Evolutionary conservation across 2,888 invertebrate species (phyloP).

Genomic region (Thymelicus sylvestris): DNA sequence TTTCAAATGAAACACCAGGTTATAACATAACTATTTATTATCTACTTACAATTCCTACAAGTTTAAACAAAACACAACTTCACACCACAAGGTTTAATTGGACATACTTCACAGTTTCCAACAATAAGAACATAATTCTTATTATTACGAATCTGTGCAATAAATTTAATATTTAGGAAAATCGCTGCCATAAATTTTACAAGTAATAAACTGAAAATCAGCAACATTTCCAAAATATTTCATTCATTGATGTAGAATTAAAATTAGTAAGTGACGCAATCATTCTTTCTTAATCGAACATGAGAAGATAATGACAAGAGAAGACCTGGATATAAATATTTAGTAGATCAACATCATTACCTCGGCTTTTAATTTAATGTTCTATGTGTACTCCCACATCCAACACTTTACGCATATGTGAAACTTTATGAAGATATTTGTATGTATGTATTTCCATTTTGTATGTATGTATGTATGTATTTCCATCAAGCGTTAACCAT

Average conservation of each 20-base stretch:
- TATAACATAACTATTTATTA: slow-evolving; percentile 11
- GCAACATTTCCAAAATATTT: slow-evolving; percentile 24
- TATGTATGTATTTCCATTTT: too few relatives aligned
- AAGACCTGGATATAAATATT: too few relatives aligned
- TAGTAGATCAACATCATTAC: too few relatives aligned
- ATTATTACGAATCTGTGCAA: slow-evolving; percentile 11
- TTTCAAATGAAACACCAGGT: neutral
- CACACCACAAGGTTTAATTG: slow-evolving; percentile 46
- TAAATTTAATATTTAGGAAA: slow-evolving; percentile 27
- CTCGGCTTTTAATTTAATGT: too few relatives aligned
- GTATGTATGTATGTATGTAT: too few relatives aligned
- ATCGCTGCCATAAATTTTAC: slow-evolving; percentile 1
- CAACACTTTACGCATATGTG: too few relatives aligned
- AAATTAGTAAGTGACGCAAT: slow-evolving; percentile 20
- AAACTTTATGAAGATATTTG: too few relatives aligned
- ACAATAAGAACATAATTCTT: slow-evolving; percentile 24
- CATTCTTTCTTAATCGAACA: neutral
- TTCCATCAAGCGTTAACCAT: too few relatives aligned
- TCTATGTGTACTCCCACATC: too few relatives aligned
- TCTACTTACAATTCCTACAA: neutral
- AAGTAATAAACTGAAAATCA: neutral
- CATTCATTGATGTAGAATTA: slow-evolving; percentile 10
- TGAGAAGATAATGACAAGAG: too few relatives aligned
- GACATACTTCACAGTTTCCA: slow-evolving; percentile 47
- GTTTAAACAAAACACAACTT: neutral